Percentiles rank a stretch among this genome's conserved stretches.
Evolutionary conservation across 92 coral and sea anemone genomes (phyloP).

Genomic region (Meandrina meandrites): DNA sequence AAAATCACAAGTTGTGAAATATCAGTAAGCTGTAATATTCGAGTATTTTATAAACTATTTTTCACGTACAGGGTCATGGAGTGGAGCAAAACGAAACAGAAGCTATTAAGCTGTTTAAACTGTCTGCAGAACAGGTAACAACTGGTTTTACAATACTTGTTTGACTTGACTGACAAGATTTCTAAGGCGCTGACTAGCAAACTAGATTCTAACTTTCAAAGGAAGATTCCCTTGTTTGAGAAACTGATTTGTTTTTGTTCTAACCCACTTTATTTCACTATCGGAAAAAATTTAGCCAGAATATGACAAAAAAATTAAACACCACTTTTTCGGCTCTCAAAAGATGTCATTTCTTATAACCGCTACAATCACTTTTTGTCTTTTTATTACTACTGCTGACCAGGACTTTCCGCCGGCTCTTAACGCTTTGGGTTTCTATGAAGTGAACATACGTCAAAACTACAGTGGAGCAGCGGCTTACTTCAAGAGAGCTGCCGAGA

Average conservation of each 20-base stretch:
- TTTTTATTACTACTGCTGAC: background rate
- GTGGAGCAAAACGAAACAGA: constrained; percentile 77
- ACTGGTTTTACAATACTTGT: background rate
- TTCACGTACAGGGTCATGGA: constrained; percentile 79
- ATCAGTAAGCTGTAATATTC: background rate
- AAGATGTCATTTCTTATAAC: too few species aligned
- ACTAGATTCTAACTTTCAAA: background rate
- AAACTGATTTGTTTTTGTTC: background rate
- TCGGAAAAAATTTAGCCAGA: too few species aligned
- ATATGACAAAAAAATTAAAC: too few species aligned
- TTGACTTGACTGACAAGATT: background rate
- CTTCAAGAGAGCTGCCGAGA: constrained; percentile 79
- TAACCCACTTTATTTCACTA: too few species aligned
- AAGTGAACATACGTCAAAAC: constrained; percentile 82
- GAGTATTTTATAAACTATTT: background rate
- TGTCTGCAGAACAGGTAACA: constrained; percentile 80
- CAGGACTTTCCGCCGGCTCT: constrained; percentile 91
- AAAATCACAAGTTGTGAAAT: too few species aligned
- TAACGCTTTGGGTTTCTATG: constrained; percentile 92
- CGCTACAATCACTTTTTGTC: too few species aligned
- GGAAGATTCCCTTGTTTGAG: background rate
- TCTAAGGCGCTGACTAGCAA: background rate
- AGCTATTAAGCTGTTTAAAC: constrained; percentile 72
- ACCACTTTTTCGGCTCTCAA: too few species aligned
- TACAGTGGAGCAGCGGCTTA: constrained; percentile 79